Evolutionary conservation across 2,113 vertebrate genomes (phyloP).

Genomic region (Otolemur garnettii): DNA sequence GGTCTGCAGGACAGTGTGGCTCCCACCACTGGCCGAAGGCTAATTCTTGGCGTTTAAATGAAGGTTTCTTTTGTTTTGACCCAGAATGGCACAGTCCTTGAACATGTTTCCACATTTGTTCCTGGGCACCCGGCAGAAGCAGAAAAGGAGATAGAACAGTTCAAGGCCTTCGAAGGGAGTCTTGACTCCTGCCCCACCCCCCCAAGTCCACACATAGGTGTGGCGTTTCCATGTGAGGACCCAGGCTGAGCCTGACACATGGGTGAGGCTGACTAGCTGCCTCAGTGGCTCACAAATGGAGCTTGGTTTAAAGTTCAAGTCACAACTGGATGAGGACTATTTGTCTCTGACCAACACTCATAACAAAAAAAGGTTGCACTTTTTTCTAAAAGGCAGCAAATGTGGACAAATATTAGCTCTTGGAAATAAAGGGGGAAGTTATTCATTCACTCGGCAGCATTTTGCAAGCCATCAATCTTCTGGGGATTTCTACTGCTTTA

Average conservation of each 20-base stretch:
- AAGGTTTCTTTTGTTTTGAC: slow-evolving; percentile 79
- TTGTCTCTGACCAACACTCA: slow-evolving; percentile 89
- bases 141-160: slow-evolving; percentile 63
- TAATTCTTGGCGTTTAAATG: slow-evolving; percentile 20
- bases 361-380: slow-evolving; percentile 84
- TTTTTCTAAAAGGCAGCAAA: slow-evolving; percentile 88
- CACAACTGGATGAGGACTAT: slow-evolving; percentile 85
- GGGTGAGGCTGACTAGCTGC: slow-evolving; percentile 58
- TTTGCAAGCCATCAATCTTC: slow-evolving; percentile 91
- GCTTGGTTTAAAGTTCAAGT: slow-evolving; percentile 87
- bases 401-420: slow-evolving; percentile 91
- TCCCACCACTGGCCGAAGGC: slow-evolving; percentile 26
- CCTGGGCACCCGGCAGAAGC: not conserved
- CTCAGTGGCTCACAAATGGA: slow-evolving; percentile 74
- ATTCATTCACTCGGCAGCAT: slow-evolving; percentile 89
- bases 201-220: slow-evolving; percentile 75
- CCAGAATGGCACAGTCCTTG: slow-evolving; percentile 60
- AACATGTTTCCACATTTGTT: slow-evolving; percentile 60
- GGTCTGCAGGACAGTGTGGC: fast-evolving
- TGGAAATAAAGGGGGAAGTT: slow-evolving; percentile 89
- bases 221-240: slow-evolving; percentile 70
- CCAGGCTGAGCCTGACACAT: slow-evolving; percentile 67
- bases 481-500: slow-evolving; percentile 91
- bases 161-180: slow-evolving; percentile 75
- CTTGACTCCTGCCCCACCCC: slow-evolving; percentile 71